phyloP scores from a whole-genome alignment of 53 echinoderm and acorn worm species.

The Holothuria scabra region DNA sequence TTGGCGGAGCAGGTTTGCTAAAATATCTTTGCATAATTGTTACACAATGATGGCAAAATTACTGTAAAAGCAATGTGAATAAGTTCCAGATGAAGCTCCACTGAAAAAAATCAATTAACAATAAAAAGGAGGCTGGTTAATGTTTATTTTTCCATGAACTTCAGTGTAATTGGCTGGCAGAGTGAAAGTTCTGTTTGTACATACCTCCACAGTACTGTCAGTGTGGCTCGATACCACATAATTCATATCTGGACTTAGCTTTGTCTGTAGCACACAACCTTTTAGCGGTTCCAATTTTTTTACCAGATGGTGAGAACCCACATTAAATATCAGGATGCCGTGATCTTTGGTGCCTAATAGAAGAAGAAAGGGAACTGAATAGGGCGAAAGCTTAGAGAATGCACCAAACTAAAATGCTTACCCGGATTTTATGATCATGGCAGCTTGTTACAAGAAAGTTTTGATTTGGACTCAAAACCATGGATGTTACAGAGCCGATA shows the following conservation, averaged over 20 bases:
- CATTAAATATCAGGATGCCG: constrained; percentile 84
- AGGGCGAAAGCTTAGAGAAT: not conserved
- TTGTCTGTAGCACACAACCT: constrained; percentile 78
- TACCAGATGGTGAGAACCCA: constrained; percentile 69
- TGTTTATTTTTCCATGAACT: too few relatives aligned
- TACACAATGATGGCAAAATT: too few relatives aligned
- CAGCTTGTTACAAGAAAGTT: constrained; percentile 61
- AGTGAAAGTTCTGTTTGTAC: too few relatives aligned
- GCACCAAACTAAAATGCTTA: constrained; percentile 32
- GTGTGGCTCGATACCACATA: constrained; percentile 81
- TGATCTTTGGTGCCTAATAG: constrained; percentile 82
- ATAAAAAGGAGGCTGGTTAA: too few relatives aligned
- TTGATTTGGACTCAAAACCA: constrained; percentile 51
- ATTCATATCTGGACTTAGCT: constrained; percentile 77
- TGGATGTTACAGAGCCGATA: constrained; percentile 61
- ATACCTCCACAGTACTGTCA: constrained; percentile 94
- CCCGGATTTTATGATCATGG: constrained; percentile 67
- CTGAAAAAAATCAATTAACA: too few relatives aligned
- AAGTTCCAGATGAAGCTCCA: too few relatives aligned
- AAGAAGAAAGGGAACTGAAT: constrained; percentile 10
- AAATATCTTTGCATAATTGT: too few relatives aligned
- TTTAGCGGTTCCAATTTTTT: constrained; percentile 81
- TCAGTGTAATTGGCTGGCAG: too few relatives aligned
- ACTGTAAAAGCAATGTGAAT: too few relatives aligned
- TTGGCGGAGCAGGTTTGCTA: too few relatives aligned